Evolutionary conservation across 2,113 vertebrate genomes (phyloP).

Genomic region (Columba janthina): DNA sequence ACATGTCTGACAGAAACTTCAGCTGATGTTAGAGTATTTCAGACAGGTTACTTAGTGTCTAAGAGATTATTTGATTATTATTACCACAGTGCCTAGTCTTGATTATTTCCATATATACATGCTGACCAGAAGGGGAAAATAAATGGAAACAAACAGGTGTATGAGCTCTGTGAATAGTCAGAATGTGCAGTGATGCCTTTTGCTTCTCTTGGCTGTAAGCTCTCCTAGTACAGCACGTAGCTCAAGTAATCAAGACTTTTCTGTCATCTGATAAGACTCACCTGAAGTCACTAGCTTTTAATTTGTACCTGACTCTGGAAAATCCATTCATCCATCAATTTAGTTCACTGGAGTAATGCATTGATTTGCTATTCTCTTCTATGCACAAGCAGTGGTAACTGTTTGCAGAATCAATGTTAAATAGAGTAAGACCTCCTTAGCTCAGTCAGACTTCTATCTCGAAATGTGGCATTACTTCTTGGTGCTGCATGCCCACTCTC

Average conservation of each 20-base stretch:
- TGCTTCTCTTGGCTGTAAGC: background rate
- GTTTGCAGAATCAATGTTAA: background rate
- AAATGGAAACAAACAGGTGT: background rate
- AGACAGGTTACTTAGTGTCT: background rate
- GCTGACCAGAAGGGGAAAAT: background rate
- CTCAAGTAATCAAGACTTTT: background rate
- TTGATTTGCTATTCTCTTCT: background rate
- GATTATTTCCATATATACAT: background rate
- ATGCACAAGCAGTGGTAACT: background rate
- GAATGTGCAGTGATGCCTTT: accelerated
- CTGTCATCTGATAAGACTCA: background rate
- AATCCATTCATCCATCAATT: background rate
- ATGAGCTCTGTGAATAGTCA: background rate
- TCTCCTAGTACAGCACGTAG: background rate
- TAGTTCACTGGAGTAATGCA: background rate
- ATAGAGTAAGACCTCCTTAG: background rate
- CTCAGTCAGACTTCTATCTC: background rate
- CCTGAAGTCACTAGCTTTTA: background rate
- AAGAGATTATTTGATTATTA: background rate
- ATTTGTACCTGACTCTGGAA: background rate
- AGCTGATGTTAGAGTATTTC: background rate
- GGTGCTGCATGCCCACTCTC: background rate
- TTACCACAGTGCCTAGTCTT: background rate
- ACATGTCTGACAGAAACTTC: background rate
- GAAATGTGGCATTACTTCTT: background rate